Conservation (phyloP, 1,140 invertebrate species). For the silkworm (Bombyx mori) region ASM3026992v2 NC_085111.1:8020501-8021000, state of each 20-base stretch:
- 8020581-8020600: slow-evolving; percentile 17
- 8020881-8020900: no score
- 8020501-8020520: no score
- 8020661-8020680: background rate
- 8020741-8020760: background rate
- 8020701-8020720: slow-evolving; percentile 1
- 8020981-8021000: no score
- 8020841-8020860: no score
- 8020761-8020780: background rate
- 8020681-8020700: slow-evolving; percentile 1
- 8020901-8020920: no score
- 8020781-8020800: background rate
- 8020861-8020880: no score
- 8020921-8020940: no score
- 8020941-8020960: no score
- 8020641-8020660: slow-evolving; percentile 11
- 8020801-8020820: background rate
- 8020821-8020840: no score
- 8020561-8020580: slow-evolving; percentile 24
- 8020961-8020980: no score
- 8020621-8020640: slow-evolving; percentile 8
- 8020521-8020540: slow-evolving; percentile 1
- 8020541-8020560: slow-evolving; percentile 16
- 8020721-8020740: slow-evolving; percentile 1
- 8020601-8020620: slow-evolving; percentile 11